Evolutionary conservation across 35 echinoderm and acorn worm genomes (phyloP).

Genomic region (Lytechinus pictus): DNA sequence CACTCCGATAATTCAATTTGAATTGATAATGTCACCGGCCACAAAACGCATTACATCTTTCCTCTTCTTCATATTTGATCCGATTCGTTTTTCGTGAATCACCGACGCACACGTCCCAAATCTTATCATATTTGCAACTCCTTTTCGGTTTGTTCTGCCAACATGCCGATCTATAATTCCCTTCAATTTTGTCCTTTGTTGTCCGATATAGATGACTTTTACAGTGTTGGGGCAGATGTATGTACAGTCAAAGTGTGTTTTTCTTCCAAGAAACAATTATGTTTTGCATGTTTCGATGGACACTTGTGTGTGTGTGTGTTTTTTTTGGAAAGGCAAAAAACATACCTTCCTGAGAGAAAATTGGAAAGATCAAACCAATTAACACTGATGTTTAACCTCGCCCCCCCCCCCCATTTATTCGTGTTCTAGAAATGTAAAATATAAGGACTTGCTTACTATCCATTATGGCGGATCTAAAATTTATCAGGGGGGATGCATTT

Average conservation of each 20-base stretch:
- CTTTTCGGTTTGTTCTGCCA: background rate
- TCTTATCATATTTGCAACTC: background rate
- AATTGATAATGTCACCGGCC: conserved; percentile 10
- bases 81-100: background rate
- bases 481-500: no score
- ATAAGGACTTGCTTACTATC: no score
- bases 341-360: no score
- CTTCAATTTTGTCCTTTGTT: background rate
- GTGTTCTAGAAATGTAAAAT: no score
- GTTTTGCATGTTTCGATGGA: background rate
- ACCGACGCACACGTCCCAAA: background rate
- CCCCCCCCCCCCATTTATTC: no score
- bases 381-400: no score
- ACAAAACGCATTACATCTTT: conserved; percentile 13
- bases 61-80: conserved; percentile 19
- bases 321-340: no score
- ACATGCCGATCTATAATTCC: background rate
- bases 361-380: no score
- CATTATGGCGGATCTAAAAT: no score
- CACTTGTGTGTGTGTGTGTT: no score
- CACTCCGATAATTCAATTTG: background rate
- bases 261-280: background rate
- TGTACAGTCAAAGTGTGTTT: background rate
- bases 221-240: background rate
- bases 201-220: conserved; percentile 2